Percentiles rank a stretch among this genome's conserved stretches.
Conservation (phyloP, 1,140 invertebrate species). For the Caenorhabditis briggsae region DNA sequence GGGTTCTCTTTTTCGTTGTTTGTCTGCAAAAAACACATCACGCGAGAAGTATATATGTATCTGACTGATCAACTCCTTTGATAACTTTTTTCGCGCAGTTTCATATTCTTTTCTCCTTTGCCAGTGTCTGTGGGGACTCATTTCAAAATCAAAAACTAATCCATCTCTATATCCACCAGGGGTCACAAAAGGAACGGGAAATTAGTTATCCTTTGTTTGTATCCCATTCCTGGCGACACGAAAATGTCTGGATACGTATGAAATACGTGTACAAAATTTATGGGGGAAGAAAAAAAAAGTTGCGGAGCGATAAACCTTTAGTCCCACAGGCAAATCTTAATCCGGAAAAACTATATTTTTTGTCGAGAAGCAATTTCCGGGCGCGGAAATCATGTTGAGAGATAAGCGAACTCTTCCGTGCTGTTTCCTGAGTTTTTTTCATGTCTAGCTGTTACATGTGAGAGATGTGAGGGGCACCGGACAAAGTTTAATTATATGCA, state of each 20-base stretch:
- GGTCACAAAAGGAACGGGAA: conserved; percentile 33
- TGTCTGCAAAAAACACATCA: conserved; percentile 31
- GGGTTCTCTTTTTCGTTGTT: not conserved
- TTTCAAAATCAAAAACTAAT: not conserved
- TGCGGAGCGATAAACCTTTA: too few species aligned
- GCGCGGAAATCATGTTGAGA: not conserved
- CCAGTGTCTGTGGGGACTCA: too few species aligned
- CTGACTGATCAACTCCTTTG: not conserved
- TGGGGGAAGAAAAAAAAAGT: not conserved
- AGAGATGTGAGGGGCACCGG: not conserved
- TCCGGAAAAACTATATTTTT: too few species aligned
- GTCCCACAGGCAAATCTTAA: too few species aligned
- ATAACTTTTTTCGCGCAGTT: conserved; percentile 33
- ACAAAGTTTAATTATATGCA: conserved; percentile 49
- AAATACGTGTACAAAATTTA: conserved; percentile 32
- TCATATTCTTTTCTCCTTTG: not conserved
- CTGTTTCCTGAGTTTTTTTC: not conserved
- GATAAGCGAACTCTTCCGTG: conserved; percentile 5
- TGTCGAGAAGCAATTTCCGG: not conserved
- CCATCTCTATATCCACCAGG: not conserved
- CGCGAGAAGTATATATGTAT: conserved; percentile 17
- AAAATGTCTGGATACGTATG: not conserved
- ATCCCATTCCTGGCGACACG: not conserved
- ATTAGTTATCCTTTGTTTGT: conserved; percentile 54
- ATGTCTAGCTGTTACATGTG: conserved; percentile 12